Conservation (phyloP, 1,140 invertebrate species). For the Cydia amplana region DNA sequence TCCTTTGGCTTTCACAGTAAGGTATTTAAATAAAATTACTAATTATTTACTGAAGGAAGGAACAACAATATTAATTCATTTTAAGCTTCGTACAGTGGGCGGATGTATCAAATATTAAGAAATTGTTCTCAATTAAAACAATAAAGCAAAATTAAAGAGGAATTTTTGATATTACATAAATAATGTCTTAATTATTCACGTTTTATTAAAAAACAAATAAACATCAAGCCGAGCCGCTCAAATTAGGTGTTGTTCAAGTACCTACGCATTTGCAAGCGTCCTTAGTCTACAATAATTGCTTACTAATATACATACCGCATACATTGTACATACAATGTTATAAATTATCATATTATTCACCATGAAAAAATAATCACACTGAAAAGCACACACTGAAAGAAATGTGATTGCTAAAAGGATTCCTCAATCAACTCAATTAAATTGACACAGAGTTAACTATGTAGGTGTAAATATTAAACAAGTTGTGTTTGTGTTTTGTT, state of each 20-base stretch:
- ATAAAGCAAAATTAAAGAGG: background rate
- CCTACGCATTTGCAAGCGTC: too few relatives aligned
- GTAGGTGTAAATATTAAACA: background rate
- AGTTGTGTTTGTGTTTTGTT: background rate
- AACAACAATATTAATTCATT: constrained; percentile 5
- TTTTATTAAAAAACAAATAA: background rate
- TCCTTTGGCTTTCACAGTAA: background rate
- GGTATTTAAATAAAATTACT: constrained; percentile 6
- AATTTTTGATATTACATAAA: background rate
- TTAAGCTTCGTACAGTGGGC: background rate
- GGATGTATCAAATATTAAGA: background rate
- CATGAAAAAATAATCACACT: background rate
- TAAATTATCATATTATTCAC: too few relatives aligned
- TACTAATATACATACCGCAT: too few relatives aligned
- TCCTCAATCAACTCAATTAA: background rate
- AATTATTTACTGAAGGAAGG: background rate
- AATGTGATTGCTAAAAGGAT: constrained; percentile 12
- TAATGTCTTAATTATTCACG: background rate
- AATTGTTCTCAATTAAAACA: background rate
- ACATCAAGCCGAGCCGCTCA: too few relatives aligned
- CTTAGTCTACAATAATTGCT: too few relatives aligned
- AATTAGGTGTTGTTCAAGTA: too few relatives aligned
- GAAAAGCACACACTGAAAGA: background rate
- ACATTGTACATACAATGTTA: too few relatives aligned
- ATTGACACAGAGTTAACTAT: background rate